Evolutionary conservation across 2,113 vertebrate genomes (phyloP), one percentile per base, ranked within the genome.

Genomic region (Archocentrus centrarchus): DNA sequence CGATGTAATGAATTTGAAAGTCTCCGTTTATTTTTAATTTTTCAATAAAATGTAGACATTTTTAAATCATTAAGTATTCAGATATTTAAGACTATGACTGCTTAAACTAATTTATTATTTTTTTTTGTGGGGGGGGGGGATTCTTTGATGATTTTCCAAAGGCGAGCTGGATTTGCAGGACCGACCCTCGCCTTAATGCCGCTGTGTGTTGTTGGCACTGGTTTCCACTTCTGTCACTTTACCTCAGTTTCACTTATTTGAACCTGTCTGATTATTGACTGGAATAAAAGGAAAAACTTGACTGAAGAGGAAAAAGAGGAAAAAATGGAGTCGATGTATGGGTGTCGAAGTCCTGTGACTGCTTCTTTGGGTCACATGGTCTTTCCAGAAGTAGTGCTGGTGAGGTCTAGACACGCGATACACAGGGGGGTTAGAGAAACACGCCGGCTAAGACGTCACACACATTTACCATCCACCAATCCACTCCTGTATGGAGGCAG

Each of bases 371-470:
- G 92, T 92, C 94, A 92, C 92, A 75, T 93, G 94, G 84, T 89
- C 76, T 73, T 76, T 86, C 84, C 83, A 81, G 90, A 86, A 91
- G 90, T 85, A 70, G 75, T 80, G 88, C 76, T 83, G 83, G 66
- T 77, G 84, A 90, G 92, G 88, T 90, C 88, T 88, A 94, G 93
- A 92, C 94, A 96, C 93, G 93, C 95, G 81, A 95, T 93, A 80
- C 94, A 89, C 94, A 60, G 84, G 95, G 91, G 95, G 93, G 92
- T 82, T 79, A 59, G 77, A 84, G 81, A 75, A 89, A 77, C 79
- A 86, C 83, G 83, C 80, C 81, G 64, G 81, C 87, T 68, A 68
- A 89, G 60, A 87, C 92, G 88, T 92, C 93, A 92, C 91, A 88
- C 82, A 75, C 87, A 35, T 88, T 93, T 88, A 92, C 86, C 86